phyloP scores from a whole-genome alignment of 1,140 invertebrate genomes.

The Elysia chlorotica region DNA sequence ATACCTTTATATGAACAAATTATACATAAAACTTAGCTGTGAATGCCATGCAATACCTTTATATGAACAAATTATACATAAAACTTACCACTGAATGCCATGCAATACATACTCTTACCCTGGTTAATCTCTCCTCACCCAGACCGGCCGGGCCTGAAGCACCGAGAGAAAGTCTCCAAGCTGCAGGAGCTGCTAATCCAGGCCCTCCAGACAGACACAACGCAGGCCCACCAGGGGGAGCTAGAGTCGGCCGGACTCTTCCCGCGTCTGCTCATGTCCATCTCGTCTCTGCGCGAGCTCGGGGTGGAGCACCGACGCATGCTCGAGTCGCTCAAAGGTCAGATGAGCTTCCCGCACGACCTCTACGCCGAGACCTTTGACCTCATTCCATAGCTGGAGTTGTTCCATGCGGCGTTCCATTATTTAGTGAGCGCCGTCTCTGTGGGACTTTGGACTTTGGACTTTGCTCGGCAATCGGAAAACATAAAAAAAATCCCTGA shows the following conservation, averaged over 20 bases:
- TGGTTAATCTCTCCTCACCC: constrained; percentile 12
- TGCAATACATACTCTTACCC: not conserved
- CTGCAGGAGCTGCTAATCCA: constrained; percentile 58
- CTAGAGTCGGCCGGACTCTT: constrained; percentile 58
- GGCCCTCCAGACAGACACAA: constrained; percentile 53
- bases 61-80: not conserved
- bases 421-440: no score
- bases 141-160: constrained; percentile 58
- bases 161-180: constrained; percentile 55
- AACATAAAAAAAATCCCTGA: no score
- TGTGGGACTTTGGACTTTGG: no score
- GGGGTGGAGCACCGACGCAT: constrained; percentile 57
- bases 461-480: no score
- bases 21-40: not conserved
- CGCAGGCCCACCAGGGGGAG: constrained; percentile 46
- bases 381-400: constrained; percentile 30
- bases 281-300: constrained; percentile 58
- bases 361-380: constrained; percentile 60
- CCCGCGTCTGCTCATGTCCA: constrained; percentile 59
- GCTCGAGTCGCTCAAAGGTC: constrained; percentile 53
- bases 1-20: no score
- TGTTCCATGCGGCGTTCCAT: not conserved
- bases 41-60: not conserved
- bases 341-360: constrained; percentile 56
- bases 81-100: not conserved